Evolutionary conservation across 1,140 invertebrate species (phyloP).

Genomic region (Stegodyphus dumicola): DNA sequence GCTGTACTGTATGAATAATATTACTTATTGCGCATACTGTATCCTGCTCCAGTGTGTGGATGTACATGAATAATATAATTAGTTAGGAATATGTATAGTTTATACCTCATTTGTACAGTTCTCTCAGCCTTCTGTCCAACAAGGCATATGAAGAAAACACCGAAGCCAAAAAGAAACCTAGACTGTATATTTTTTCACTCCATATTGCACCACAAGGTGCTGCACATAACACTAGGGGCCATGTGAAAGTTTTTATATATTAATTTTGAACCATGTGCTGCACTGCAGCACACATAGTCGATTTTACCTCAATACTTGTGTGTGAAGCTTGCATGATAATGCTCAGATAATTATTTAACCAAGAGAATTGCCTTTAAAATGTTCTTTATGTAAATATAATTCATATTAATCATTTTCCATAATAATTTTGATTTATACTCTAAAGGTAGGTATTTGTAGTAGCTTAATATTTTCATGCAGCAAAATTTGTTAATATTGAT

Average conservation of each 20-base stretch:
- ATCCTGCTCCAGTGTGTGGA: no score
- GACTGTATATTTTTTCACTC: constrained; percentile 38
- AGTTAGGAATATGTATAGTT: constrained; percentile 28
- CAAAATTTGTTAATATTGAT: no score
- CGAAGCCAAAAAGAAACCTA: constrained; percentile 24
- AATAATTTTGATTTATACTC: no score
- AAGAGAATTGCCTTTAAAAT: no score
- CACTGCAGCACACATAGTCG: constrained; percentile 32
- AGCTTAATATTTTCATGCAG: no score
- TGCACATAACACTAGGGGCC: constrained; percentile 47
- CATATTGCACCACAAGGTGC: constrained; percentile 16
- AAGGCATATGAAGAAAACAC: constrained; percentile 25
- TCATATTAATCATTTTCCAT: no score
- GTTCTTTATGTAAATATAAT: no score
- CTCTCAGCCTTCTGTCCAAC: not conserved
- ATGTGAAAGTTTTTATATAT: constrained; percentile 38
- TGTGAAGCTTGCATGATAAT: not conserved
- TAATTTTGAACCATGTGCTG: constrained; percentile 12
- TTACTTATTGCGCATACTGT: no score
- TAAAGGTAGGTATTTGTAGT: no score
- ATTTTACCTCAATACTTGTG: constrained; percentile 35
- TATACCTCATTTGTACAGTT: constrained; percentile 46
- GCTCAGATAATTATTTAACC: constrained; percentile 20
- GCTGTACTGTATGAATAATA: no score
- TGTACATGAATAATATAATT: not conserved